Percentiles rank a stretch among this genome's conserved stretches.
Evolutionary conservation across 2,797 vertebrate species (phyloP).

Genomic region (Falco biarmicus): DNA sequence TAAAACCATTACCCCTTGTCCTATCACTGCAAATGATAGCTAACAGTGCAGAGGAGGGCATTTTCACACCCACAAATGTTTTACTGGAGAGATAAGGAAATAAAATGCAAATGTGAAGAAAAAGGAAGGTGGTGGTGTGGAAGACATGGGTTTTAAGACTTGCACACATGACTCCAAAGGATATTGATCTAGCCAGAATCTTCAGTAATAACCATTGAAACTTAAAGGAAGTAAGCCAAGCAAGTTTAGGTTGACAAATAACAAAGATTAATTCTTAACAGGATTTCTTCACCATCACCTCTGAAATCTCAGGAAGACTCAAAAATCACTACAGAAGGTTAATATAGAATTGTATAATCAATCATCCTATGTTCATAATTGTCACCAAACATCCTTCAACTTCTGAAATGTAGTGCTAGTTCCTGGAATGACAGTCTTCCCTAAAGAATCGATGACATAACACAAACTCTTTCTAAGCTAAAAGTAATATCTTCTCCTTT

Average conservation of each 20-base stretch:
- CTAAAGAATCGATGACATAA: not conserved
- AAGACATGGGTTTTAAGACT: not conserved
- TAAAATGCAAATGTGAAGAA: not conserved
- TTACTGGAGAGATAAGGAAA: not conserved
- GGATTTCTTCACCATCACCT: not conserved
- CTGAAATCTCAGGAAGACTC: not conserved
- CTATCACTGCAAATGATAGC: too few relatives aligned
- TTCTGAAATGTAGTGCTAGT: not conserved
- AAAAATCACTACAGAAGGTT: not conserved
- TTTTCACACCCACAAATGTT: not conserved
- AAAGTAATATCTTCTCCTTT: not conserved
- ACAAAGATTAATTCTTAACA: not conserved
- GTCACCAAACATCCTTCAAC: not conserved
- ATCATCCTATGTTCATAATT: not conserved
- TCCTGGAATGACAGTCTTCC: not conserved
- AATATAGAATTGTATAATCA: not conserved
- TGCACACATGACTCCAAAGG: not conserved
- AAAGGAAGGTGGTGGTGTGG: not conserved
- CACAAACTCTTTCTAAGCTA: not conserved
- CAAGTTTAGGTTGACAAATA: not conserved
- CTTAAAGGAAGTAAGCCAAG: not conserved
- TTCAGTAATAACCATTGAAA: not conserved
- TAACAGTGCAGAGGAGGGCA: not conserved
- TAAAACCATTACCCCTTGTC: too few relatives aligned
- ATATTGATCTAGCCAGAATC: not conserved